Percentiles rank a stretch among this genome's conserved stretches.
Evolutionary conservation across 2,797 vertebrate genomes (phyloP).

Genomic region (Pseudochirops cupreus): DNA sequence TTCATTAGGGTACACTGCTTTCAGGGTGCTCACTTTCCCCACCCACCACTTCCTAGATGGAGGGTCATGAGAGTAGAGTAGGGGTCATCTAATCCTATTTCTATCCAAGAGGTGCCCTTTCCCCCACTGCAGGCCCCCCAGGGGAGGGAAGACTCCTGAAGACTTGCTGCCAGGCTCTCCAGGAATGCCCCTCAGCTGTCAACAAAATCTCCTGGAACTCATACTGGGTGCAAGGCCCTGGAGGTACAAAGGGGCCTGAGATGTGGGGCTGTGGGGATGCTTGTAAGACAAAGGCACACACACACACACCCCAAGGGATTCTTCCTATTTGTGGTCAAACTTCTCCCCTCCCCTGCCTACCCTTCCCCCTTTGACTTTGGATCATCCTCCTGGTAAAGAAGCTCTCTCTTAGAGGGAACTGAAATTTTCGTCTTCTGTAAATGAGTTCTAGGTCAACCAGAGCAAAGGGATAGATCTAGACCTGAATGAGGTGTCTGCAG

Average conservation of each 20-base stretch:
- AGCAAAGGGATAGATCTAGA: neutral
- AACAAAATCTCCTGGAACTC: neutral
- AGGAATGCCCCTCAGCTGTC: neutral
- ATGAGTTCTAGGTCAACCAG: neutral
- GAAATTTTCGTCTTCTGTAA: neutral
- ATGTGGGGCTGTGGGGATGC: neutral
- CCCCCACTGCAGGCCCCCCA: accelerated
- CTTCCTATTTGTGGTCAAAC: neutral
- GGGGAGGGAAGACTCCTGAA: neutral
- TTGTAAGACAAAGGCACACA: neutral
- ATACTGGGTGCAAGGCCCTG: neutral
- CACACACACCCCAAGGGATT: too few relatives aligned
- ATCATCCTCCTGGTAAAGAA: neutral
- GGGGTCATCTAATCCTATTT: neutral
- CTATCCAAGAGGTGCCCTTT: too few relatives aligned
- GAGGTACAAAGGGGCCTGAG: neutral
- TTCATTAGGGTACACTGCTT: neutral
- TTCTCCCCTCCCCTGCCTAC: neutral
- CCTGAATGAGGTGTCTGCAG: neutral
- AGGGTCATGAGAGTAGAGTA: neutral
- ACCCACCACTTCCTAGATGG: neutral
- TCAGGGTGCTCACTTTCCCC: neutral
- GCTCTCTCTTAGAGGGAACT: neutral
- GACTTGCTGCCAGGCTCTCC: neutral
- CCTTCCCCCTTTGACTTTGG: neutral